These are phyloP conservation scores for Phytoseiulus persimilis DNA, from an alignment of 2,888 invertebrate species.

Conservation along the genomic window DNA sequence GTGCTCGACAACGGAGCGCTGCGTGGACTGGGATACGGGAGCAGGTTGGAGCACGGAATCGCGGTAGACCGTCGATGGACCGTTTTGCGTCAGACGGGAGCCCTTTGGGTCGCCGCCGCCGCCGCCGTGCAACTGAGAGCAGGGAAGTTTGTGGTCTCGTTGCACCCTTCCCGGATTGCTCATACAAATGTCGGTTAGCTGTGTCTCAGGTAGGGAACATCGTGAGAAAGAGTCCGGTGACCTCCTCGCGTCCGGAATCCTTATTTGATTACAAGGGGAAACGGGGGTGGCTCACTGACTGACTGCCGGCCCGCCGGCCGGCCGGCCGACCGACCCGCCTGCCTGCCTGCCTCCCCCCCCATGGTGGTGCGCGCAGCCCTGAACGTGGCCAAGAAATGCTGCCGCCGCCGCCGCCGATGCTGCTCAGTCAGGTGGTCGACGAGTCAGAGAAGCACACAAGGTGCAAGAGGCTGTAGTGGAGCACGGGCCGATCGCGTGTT, in stretches of 20 bases:
- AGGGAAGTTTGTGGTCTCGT: not conserved
- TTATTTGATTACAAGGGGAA: slow-evolving; percentile 34
- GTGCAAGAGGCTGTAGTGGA: not conserved
- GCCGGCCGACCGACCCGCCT: no score
- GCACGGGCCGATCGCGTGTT: slow-evolving; percentile 5
- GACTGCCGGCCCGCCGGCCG: not conserved
- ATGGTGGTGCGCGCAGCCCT: not conserved
- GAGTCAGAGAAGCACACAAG: not conserved
- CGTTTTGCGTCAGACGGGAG: no score
- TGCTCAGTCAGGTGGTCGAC: not conserved
- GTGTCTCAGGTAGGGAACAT: slow-evolving; percentile 34
- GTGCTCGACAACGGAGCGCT: not conserved
- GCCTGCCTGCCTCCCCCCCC: not conserved
- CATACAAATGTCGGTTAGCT: slow-evolving; percentile 38
- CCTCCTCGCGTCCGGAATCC: slow-evolving; percentile 29
- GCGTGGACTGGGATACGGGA: not conserved
- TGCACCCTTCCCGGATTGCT: not conserved
- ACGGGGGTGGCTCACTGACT: not conserved
- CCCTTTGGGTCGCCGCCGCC: no score
- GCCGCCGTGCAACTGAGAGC: not conserved
- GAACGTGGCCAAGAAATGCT: not conserved
- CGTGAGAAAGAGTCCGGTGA: slow-evolving; percentile 37
- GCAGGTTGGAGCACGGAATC: no score
- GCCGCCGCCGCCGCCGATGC: slow-evolving; percentile 6
- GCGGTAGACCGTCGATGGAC: no score